Conservation (phyloP, 1,140 invertebrate genomes). For the Schmidtea mediterranea region DNA sequence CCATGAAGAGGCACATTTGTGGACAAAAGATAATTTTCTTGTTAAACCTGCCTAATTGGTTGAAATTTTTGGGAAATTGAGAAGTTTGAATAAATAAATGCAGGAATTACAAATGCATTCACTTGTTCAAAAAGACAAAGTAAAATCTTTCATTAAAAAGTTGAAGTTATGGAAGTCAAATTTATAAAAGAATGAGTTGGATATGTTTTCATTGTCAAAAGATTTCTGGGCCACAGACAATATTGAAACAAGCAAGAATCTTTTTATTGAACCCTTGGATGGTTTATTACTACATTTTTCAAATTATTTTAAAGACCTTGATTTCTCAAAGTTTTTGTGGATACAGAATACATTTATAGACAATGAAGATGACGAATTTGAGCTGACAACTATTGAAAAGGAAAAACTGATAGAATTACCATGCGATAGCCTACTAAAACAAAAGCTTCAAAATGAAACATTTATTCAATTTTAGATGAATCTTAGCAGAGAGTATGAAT, state of each 20-base stretch:
- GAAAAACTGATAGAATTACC: slow-evolving; percentile 1
- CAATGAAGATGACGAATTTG: too few relatives aligned
- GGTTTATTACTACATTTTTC: too few relatives aligned
- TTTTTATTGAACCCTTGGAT: background rate
- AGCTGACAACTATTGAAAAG: too few relatives aligned
- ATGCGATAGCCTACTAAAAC: background rate
- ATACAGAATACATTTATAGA: slow-evolving; percentile 1
- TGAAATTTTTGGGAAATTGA: background rate
- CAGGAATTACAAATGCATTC: background rate
- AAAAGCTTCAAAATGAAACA: background rate
- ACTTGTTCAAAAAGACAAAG: too few relatives aligned
- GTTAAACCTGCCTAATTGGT: background rate
- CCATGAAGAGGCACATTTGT: background rate
- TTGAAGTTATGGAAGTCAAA: too few relatives aligned
- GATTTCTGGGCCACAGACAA: background rate
- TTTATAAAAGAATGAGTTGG: background rate
- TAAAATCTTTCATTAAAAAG: too few relatives aligned
- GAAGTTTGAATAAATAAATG: background rate
- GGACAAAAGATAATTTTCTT: background rate
- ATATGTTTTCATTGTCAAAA: background rate
- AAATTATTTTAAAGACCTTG: background rate
- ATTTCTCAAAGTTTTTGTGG: background rate
- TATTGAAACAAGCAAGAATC: too few relatives aligned
- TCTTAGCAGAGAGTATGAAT: too few relatives aligned
- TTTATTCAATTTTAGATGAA: background rate